Evolutionary conservation across 2,113 vertebrate genomes (phyloP), one percentile per base, ranked within the genome.

Genomic region (Mirounga angustirostris): DNA sequence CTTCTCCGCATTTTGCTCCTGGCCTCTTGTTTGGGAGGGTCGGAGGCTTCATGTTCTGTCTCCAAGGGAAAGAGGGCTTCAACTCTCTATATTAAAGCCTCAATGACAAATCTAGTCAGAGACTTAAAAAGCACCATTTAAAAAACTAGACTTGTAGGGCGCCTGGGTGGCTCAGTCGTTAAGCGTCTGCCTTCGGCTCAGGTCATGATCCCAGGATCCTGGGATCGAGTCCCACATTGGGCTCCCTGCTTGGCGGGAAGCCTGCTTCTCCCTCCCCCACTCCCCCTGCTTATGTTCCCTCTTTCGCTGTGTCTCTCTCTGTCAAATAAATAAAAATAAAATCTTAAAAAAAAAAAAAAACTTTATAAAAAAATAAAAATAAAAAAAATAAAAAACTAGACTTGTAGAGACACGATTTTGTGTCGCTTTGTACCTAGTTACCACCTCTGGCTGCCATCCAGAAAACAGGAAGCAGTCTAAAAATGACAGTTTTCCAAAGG

Each of bases 401-500:
- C 67, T 4, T 12, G 21, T 4, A 36, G 69, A 85, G 11, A 58
- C 13, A 24, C 1, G 26, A 33, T 80, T 43, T 43, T 8, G 0
- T 43, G 43, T 15, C 28, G 0, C 69, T 98, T 94, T 33, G 13
- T 63, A 91, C 46, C 43, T 87, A n/a, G 5, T 86, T 33, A 58
- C 21, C 78, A 65, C 74, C 85, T 43, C 86, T 92, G 63, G 24
- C 89, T 92, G 59, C 3, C 46, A 33, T 69, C 11, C 81, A 96
- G 69, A 28, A 97, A 97, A 61, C 65, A 13, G 2, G n/a, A 94
- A 95, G 63, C 10, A 1, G 10, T 73, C 63, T 81, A 36, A 63
- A 91, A 94, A 78, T 65, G 33, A 46, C n/a, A 94, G 63, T 93
- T 4, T 91, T 97, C 54, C 67, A n/a, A 97, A 28, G 65, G 1